Evolutionary conservation across 2,113 vertebrate species (phyloP).

Genomic region (Coregonus clupeaformis): DNA sequence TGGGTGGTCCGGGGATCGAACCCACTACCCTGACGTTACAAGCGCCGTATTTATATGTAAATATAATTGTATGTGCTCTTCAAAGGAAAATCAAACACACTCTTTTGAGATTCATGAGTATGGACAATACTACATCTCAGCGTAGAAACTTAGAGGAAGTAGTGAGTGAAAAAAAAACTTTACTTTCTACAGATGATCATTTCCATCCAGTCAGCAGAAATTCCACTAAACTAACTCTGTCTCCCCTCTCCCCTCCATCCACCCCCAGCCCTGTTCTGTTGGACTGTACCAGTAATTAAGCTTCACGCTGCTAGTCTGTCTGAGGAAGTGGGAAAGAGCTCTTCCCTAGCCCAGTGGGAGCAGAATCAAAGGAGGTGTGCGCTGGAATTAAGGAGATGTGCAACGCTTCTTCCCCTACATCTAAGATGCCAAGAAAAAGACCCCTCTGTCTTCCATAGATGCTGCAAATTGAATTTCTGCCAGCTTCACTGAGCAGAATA

Average conservation of each 20-base stretch:
- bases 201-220: neutral
- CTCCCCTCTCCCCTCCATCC: neutral
- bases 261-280: neutral
- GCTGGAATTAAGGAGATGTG: neutral
- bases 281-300: conserved; percentile 19
- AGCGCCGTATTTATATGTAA: too few relatives aligned
- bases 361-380: neutral
- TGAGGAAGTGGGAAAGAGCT: conserved; percentile 11
- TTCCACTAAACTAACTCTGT: conserved; percentile 1
- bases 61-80: neutral
- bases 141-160: neutral
- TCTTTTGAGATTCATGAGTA: too few relatives aligned
- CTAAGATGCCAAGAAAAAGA: neutral
- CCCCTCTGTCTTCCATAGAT: neutral
- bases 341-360: conserved; percentile 1
- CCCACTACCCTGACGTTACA: too few relatives aligned
- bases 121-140: neutral
- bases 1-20: too few relatives aligned
- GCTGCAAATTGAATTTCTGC: neutral
- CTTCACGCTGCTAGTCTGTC: conserved; percentile 11
- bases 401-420: neutral
- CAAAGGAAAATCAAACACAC: neutral
- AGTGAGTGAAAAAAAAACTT: neutral
- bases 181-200: neutral
- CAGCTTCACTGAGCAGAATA: neutral